Evolutionary conservation across 2,888 invertebrate genomes (phyloP).

Genomic region (Pyrochroa serraticornis): DNA sequence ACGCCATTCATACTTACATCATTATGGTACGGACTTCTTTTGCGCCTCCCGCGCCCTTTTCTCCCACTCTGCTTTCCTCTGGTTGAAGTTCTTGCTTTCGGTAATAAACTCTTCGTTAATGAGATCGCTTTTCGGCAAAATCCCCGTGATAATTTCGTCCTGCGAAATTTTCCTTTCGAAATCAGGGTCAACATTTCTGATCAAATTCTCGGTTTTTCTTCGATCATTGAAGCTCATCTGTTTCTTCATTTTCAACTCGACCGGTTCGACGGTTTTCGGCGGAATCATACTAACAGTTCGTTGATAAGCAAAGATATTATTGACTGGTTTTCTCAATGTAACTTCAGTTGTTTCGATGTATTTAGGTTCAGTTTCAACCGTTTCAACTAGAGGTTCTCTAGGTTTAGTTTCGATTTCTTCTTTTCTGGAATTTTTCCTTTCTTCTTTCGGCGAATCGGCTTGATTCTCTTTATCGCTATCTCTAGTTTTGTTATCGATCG

Average conservation of each 20-base stretch:
- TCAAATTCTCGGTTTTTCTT: slow-evolving; percentile 53
- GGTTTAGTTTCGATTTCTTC: slow-evolving; percentile 23
- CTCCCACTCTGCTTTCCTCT: slow-evolving; percentile 80
- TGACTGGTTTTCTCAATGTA: slow-evolving; percentile 46
- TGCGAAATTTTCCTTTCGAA: slow-evolving; percentile 38
- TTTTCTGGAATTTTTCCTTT: slow-evolving; percentile 51
- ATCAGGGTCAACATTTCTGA: slow-evolving; percentile 44
- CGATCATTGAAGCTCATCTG: slow-evolving; percentile 48
- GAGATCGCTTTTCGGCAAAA: slow-evolving; percentile 41
- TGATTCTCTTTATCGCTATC: slow-evolving; percentile 80
- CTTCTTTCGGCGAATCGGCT: slow-evolving; percentile 60
- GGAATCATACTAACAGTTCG: slow-evolving; percentile 49
- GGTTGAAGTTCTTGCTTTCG: slow-evolving; percentile 74
- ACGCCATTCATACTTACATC: slow-evolving; percentile 24
- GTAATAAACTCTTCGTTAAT: slow-evolving; percentile 54
- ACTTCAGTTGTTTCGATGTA: slow-evolving; percentile 44
- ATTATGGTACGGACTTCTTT: slow-evolving; percentile 59
- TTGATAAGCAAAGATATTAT: slow-evolving; percentile 45
- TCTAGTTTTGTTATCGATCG: slow-evolving; percentile 62
- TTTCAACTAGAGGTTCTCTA: slow-evolving; percentile 33
- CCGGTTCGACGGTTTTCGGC: slow-evolving; percentile 38
- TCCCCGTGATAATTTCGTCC: slow-evolving; percentile 42
- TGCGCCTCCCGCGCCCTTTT: slow-evolving; percentile 75
- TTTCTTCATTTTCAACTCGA: slow-evolving; percentile 48
- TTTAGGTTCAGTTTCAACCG: slow-evolving; percentile 23